Conservation (phyloP, 1,140 invertebrate species). For the Zeugodacus cucurbitae region DNA sequence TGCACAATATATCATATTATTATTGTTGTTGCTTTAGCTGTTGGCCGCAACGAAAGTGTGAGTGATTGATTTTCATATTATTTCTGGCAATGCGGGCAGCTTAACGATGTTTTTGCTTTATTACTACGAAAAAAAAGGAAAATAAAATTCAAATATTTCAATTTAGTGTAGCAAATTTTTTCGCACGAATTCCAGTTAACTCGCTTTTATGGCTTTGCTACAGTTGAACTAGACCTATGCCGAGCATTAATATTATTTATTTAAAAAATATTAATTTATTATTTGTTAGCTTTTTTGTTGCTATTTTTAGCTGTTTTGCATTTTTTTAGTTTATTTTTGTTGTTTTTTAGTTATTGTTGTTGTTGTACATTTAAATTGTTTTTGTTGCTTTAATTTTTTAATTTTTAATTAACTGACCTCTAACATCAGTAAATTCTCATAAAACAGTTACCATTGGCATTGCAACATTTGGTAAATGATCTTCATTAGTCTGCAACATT, state of each 20-base stretch:
- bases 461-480: conserved; percentile 21
- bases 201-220: neutral
- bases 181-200: neutral
- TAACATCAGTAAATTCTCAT: neutral
- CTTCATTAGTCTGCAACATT: conserved; percentile 34
- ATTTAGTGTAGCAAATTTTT: neutral
- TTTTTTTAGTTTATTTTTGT: neutral
- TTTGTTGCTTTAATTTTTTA: neutral
- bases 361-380: neutral
- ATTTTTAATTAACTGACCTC: neutral
- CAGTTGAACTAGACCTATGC: neutral
- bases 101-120: conserved; percentile 24
- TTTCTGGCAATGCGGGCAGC: conserved; percentile 42
- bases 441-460: neutral
- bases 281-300: neutral
- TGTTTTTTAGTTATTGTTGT: neutral
- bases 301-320: neutral
- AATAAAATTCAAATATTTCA: neutral
- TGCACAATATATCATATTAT: neutral
- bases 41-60: conserved; percentile 41
- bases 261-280: neutral
- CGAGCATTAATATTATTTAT: neutral
- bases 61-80: conserved; percentile 45
- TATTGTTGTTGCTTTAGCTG: conserved; percentile 34
- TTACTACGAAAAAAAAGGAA: neutral